phyloP scores from a whole-genome alignment of 2,113 vertebrate species.

The Redunca redunca region DNA sequence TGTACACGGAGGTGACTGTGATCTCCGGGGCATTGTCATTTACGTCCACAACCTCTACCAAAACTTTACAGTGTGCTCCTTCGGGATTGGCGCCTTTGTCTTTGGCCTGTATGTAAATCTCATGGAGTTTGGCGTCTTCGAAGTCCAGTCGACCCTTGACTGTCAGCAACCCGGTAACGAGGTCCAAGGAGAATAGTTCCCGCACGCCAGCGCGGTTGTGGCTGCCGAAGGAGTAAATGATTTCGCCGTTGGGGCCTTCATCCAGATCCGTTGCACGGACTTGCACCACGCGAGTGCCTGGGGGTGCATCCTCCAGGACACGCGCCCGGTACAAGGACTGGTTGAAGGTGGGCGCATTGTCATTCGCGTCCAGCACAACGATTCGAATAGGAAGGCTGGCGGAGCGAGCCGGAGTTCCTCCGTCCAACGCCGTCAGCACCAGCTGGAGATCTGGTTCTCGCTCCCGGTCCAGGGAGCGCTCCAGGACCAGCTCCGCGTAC shows the following conservation, averaged over 20 bases:
- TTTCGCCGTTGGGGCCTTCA: slow-evolving; percentile 84
- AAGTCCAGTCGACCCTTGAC: slow-evolving; percentile 82
- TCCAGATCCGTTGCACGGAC: slow-evolving; percentile 82
- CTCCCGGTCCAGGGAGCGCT: slow-evolving; percentile 81
- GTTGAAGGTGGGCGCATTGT: slow-evolving; percentile 81
- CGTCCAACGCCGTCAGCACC: slow-evolving; percentile 80
- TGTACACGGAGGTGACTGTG: slow-evolving; percentile 82
- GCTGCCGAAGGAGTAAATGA: slow-evolving; percentile 83
- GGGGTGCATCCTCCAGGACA: slow-evolving; percentile 75
- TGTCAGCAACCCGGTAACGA: slow-evolving; percentile 77
- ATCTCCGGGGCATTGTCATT: slow-evolving; percentile 85
- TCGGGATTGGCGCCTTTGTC: slow-evolving; percentile 80
- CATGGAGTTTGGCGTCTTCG: slow-evolving; percentile 78
- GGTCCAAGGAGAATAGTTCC: slow-evolving; percentile 80
- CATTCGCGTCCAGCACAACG: slow-evolving; percentile 80
- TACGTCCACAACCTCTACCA: slow-evolving; percentile 83
- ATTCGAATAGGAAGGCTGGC: slow-evolving; percentile 78
- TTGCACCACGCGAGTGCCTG: slow-evolving; percentile 72
- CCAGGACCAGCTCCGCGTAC: slow-evolving; percentile 82
- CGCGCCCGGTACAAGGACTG: slow-evolving; percentile 80
- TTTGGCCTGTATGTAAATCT: slow-evolving; percentile 85
- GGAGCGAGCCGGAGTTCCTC: slow-evolving; percentile 77
- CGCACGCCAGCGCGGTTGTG: slow-evolving; percentile 78
- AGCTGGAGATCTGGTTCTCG: slow-evolving; percentile 73
- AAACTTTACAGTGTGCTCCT: slow-evolving; percentile 82